These are phyloP conservation scores for Brienomyrus longianalis DNA, from an alignment of 2,113 vertebrate species.

Conservation along the genomic window DNA sequence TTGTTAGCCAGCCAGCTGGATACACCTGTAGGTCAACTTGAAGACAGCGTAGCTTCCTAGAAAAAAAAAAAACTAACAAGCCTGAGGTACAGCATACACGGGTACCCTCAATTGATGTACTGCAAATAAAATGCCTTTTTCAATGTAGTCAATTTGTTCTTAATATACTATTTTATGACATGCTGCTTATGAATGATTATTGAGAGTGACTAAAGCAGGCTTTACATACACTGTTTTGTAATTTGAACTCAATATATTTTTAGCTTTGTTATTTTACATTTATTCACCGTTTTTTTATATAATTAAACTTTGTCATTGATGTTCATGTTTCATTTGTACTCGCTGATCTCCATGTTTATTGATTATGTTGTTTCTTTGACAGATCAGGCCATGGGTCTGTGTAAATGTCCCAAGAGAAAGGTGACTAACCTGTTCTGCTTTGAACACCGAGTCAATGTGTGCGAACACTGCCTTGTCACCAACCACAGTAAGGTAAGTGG, in stretches of 20 bases:
- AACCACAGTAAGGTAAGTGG: conserved; percentile 80
- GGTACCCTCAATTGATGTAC: neutral
- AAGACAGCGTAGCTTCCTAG: neutral
- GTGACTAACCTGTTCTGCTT: conserved; percentile 91
- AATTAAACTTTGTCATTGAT: neutral
- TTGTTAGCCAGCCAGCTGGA: neutral
- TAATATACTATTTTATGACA: neutral
- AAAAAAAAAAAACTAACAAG: neutral
- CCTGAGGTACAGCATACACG: neutral
- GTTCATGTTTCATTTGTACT: neutral
- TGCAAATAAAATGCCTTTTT: neutral
- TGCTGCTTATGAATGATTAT: neutral
- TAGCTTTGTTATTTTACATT: neutral
- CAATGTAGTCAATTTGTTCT: neutral
- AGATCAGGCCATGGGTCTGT: conserved; percentile 74
- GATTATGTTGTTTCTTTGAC: conserved; percentile 8
- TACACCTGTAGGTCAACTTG: neutral
- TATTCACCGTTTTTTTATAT: neutral
- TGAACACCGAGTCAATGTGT: conserved; percentile 87
- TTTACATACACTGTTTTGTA: neutral
- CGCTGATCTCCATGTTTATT: neutral
- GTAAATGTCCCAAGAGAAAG: conserved; percentile 88
- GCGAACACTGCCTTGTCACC: conserved; percentile 84
- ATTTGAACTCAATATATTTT: neutral
- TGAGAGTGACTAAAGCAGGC: neutral